Percentiles rank a stretch among this genome's conserved stretches.
phyloP scores from a whole-genome alignment of 2,888 invertebrate genomes.

The Trachelus stipa region DNA sequence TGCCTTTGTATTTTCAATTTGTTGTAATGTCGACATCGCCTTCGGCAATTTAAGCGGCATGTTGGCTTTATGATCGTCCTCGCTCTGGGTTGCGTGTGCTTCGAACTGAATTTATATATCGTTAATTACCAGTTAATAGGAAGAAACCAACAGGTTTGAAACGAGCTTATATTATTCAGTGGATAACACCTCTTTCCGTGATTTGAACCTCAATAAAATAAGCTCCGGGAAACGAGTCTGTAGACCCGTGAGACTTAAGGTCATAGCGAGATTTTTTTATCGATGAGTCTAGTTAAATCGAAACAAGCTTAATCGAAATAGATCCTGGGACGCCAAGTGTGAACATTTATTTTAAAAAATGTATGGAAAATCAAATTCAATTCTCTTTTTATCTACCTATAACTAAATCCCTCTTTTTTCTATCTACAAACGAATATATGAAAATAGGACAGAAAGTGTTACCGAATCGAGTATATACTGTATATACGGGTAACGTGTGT shows the following conservation, averaged over 20 bases:
- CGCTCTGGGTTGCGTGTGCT: not conserved
- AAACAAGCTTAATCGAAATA: not conserved
- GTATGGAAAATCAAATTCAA: not conserved
- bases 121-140: not conserved
- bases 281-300: not conserved
- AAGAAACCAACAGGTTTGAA: not conserved
- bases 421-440: not conserved
- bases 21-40: conserved; percentile 42
- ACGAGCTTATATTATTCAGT: not conserved
- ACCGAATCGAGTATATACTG: not conserved
- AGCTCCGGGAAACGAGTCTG: not conserved
- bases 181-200: not conserved
- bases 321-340: not conserved
- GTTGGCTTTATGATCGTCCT: conserved; percentile 21
- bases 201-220: too few relatives aligned
- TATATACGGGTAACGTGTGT: not conserved
- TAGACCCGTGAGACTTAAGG: not conserved
- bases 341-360: not conserved
- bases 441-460: not conserved
- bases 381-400: too few relatives aligned
- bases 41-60: conserved; percentile 36
- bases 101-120: conserved; percentile 4
- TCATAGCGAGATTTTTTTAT: not conserved
- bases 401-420: too few relatives aligned
- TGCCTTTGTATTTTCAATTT: conserved; percentile 58